Evolutionary conservation across 2,113 vertebrate species (phyloP).

Genomic region (Oenanthe melanoleuca): DNA sequence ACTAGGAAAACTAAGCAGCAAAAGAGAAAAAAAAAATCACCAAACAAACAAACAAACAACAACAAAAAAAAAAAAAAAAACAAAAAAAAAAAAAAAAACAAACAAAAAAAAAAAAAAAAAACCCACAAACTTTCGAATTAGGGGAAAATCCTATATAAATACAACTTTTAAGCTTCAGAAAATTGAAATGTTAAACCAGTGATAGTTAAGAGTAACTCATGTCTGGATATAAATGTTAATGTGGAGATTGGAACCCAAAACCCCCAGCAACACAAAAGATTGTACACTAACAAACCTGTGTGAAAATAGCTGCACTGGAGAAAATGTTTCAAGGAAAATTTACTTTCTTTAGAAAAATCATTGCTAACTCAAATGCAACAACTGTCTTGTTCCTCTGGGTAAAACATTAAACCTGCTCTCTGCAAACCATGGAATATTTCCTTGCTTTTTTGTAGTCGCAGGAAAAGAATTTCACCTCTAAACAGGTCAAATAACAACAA

Average conservation of each 20-base stretch:
- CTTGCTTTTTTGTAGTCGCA: background rate
- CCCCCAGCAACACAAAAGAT: rapidly evolving
- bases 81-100: too few relatives aligned
- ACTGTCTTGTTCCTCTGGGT: background rate
- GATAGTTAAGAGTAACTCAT: background rate
- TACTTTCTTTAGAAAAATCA: background rate
- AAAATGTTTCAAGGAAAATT: background rate
- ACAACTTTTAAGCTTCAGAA: background rate
- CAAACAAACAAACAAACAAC: too few relatives aligned
- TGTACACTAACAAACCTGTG: background rate
- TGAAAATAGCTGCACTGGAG: background rate
- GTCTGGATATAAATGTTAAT: background rate
- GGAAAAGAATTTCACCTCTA: background rate
- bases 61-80: too few relatives aligned
- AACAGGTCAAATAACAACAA: background rate
- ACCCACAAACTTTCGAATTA: too few relatives aligned
- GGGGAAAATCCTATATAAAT: background rate
- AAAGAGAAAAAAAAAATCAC: background rate
- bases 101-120: too few relatives aligned
- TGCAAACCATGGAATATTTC: background rate
- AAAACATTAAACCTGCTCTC: background rate
- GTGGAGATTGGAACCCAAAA: background rate
- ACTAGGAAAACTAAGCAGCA: background rate
- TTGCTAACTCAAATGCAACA: background rate
- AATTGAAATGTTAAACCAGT: background rate